Base-by-base conservation (phyloP, 2,888 invertebrate genomes). In the Pandemis cinnamomeana region DNA sequence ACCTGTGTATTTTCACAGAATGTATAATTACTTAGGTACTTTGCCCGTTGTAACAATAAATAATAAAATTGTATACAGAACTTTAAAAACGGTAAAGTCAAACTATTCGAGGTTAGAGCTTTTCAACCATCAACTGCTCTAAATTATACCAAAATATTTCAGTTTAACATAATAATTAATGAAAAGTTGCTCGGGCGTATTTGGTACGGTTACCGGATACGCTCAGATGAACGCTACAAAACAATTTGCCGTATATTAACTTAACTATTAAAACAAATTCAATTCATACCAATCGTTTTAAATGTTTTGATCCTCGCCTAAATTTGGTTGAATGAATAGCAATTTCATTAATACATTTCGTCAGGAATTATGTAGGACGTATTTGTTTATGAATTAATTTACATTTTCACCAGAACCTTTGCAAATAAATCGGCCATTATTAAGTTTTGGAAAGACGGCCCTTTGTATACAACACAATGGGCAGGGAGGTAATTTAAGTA, bases 351-450 rank as follows among this genome's bases (percentile, higher is more conserved):
- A 60, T 64, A 73, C 63, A 69, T 73, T 73, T 73, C 72, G 64
- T 61, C 69, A 70, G 69, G 60, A 73, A 69, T 73, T 73, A 69
- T 64, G 73, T 69, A 73, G 69, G 69, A 64, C 60, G 69, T 73
- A 70, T 73, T 73, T 73, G 73, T 73, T 70, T 66, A 73, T 73
- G 73, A 73, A 73, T 73, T 73, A 64, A 73, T 73, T 73, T 73
- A 73, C 73, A 73, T 70, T 69, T 67, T 70, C 51, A 73, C 63
- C 60, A 60, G 69, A 51, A 66, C 69, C 60, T 73, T 70, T 51
- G 64, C 73, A 66, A 73, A 73, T 73, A 70, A 70, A 73, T 73
- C 69, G 64, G 64, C 64, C 69, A 73, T 73, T 73, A 73, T 73
- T 73, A 69, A 64, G 69, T 73, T 69, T 73, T 51, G 15, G 58